Percentiles rank a stretch among this genome's conserved stretches.
phyloP scores from a whole-genome alignment of 2,888 invertebrate genomes.

The Gymnocheta viridis region DNA sequence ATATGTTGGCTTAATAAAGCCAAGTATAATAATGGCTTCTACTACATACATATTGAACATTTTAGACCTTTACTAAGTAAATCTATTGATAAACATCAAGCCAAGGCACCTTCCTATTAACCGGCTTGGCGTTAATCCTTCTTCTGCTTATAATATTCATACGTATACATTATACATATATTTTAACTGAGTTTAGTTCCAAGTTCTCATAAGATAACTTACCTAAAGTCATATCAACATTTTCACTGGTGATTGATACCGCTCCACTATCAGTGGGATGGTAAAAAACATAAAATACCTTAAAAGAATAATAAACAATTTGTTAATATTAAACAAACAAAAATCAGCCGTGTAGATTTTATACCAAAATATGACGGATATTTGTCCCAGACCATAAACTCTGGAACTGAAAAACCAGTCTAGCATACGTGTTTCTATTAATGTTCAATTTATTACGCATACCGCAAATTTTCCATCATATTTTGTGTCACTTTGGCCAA shows the following conservation, averaged over 20 bases:
- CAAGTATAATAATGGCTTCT: not conserved
- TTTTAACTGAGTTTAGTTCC: not conserved
- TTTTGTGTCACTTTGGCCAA: constrained; percentile 4
- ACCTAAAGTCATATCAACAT: constrained; percentile 93
- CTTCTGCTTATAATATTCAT: no score
- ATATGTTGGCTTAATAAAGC: not conserved
- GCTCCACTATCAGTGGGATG: constrained; percentile 92
- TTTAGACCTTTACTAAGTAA: no score
- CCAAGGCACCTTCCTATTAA: no score
- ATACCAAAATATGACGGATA: not conserved
- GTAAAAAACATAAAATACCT: constrained; percentile 84
- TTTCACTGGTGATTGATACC: constrained; percentile 89
- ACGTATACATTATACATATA: not conserved
- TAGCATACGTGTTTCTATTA: constrained; percentile 65
- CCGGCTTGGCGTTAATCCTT: no score
- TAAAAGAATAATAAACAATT: constrained; percentile 54
- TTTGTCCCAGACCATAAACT: constrained; percentile 1
- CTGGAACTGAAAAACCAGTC: not conserved
- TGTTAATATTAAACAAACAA: not conserved
- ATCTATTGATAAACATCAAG: no score
- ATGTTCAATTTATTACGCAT: constrained; percentile 37
- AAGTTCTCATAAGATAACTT: constrained; percentile 77
- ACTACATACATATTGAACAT: not conserved
- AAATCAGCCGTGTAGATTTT: not conserved
- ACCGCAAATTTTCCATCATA: constrained; percentile 36